Evolutionary conservation across 2,113 vertebrate genomes (phyloP), one percentile per base, ranked within the genome.

Genomic region (Trachemys scripta): DNA sequence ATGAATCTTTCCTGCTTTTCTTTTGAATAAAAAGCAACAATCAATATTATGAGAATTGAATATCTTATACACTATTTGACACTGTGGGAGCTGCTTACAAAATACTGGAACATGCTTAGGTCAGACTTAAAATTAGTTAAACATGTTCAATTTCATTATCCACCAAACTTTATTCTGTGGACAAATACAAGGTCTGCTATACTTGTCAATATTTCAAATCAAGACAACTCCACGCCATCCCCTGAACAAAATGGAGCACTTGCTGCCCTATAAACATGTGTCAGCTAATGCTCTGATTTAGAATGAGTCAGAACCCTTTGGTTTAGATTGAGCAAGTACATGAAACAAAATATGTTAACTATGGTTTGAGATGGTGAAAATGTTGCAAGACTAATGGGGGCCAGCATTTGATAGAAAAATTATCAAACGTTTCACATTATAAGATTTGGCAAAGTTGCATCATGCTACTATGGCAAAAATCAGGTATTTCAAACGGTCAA

Each of bases 381-480:
- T 92, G 94, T 2, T 97, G 98, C 97, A 98, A 95, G 96, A 98
- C 90, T 49, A 79, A 97, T 79, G 51, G 93, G 92, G 92, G 97
- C 92, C 95, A 96, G 94, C 94, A 96, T 97, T 80, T 94, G 92
- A 93, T 98, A 96, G 95, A 98, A 97, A 98, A 98, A 94, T 91
- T 96, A 97, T 95, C 95, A 96, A 95, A 86, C 94, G 94, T 94
- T 98, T 98, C 95, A 97, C 84, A 90, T 95, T 97, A 97, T 96
- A 96, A 96, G 94, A 98, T 98, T 98, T 98, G 98, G 98, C 98
- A 98, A 98, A 98, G 89, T 96, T 96, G 92, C 96, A 93, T 97
- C 96, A 97, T 96, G 95, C 95, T 96, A 95, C 93, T 56, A 97
- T 98, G 98, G 97, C 98, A 98, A 98, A 98, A 97, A 98, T 96